A percentile compares a stretch with the other conserved stretches of the same genome.
Evolutionary conservation across 2,888 invertebrate genomes (phyloP).

Genomic region (Epinotia brunnichana): DNA sequence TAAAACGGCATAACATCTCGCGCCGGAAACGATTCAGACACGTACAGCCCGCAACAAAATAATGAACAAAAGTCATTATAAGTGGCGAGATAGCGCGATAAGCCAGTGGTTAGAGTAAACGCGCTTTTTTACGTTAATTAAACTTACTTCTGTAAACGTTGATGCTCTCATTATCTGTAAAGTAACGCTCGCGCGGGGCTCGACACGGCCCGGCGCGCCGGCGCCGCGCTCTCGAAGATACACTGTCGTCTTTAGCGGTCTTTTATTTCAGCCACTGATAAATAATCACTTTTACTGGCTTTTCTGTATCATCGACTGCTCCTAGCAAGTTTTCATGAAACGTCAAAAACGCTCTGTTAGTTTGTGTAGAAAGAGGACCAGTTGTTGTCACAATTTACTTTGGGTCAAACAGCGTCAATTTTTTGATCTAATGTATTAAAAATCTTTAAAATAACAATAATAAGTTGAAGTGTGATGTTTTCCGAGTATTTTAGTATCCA

Average conservation of each 20-base stretch:
- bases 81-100: conserved; percentile 76
- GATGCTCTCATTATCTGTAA: conserved; percentile 77
- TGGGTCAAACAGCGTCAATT: too few species aligned
- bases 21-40: conserved; percentile 74
- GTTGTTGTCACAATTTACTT: too few species aligned
- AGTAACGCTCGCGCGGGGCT: conserved; percentile 62
- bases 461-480: too few species aligned
- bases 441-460: too few species aligned
- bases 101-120: conserved; percentile 78
- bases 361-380: too few species aligned
- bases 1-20: conserved; percentile 72
- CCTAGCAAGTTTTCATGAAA: too few species aligned
- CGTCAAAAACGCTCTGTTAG: too few species aligned
- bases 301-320: too few species aligned
- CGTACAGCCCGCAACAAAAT: conserved; percentile 74
- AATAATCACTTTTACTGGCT: too few species aligned
- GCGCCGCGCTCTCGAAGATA: conserved; percentile 45
- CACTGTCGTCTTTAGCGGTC: conserved; percentile 55
- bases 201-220: conserved; percentile 67
- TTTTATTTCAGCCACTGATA: conserved; percentile 47
- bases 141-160: conserved; percentile 81
- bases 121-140: conserved; percentile 83
- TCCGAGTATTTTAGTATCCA: too few species aligned
- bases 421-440: too few species aligned
- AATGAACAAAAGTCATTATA: conserved; percentile 82